Evolutionary conservation across 2,113 vertebrate species (phyloP).

Genomic region (Hylia prasina): DNA sequence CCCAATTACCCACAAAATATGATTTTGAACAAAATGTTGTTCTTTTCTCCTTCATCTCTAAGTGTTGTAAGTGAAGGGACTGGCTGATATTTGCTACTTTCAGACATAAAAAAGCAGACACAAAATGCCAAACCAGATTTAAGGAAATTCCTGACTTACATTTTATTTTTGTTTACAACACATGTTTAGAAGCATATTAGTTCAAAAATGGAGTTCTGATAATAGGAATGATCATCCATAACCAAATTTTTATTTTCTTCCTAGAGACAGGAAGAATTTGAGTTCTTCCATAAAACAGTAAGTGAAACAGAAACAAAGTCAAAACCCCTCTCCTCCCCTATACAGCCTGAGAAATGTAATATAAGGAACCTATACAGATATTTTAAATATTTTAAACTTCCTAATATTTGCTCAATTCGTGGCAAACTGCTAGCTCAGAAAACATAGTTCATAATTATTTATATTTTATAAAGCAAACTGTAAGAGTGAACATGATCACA

Average conservation of each 20-base stretch:
- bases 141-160: not conserved
- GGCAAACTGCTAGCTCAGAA: not conserved
- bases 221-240: not conserved
- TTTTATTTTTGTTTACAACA: not conserved
- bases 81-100: not conserved
- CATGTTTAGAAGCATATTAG: not conserved
- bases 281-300: not conserved
- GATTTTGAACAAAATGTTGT: not conserved
- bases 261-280: not conserved
- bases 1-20: not conserved
- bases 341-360: not conserved
- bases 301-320: not conserved
- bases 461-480: not conserved
- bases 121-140: not conserved
- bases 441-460: not conserved
- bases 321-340: not conserved
- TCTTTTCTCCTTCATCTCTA: not conserved
- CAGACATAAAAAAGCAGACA: not conserved
- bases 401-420: not conserved
- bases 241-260: not conserved
- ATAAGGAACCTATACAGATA: not conserved
- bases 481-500: not conserved
- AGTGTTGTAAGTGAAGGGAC: not conserved
- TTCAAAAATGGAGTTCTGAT: not conserved
- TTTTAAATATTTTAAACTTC: not conserved